phyloP scores from a whole-genome alignment of 2,888 invertebrate genomes.

The Campoplex nolae region DNA sequence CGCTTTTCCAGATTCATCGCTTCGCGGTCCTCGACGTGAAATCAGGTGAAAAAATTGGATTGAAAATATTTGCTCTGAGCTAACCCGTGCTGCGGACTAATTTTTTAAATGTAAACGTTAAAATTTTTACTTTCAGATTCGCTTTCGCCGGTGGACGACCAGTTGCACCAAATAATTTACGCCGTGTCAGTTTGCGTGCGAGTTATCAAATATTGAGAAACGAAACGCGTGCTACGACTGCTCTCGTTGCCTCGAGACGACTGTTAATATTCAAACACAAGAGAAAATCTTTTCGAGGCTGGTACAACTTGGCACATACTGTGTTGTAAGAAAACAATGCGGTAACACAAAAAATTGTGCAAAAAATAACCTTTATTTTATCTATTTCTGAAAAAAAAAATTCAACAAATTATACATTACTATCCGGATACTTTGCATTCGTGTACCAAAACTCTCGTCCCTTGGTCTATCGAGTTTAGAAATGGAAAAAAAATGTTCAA shows the following conservation, averaged over 20 bases:
- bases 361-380: constrained; percentile 46
- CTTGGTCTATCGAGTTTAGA: not conserved
- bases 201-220: constrained; percentile 82
- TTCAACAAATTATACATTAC: constrained; percentile 65
- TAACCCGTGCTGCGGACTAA: too few species aligned
- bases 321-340: constrained; percentile 17
- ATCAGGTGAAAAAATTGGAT: constrained; percentile 76
- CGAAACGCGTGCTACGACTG: constrained; percentile 81
- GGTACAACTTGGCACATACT: constrained; percentile 69
- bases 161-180: constrained; percentile 81
- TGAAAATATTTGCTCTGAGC: not conserved
- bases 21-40: constrained; percentile 80
- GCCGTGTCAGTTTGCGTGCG: constrained; percentile 81
- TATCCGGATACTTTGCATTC: constrained; percentile 65
- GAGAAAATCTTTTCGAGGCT: constrained; percentile 74
- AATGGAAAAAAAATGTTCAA: not conserved
- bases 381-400: constrained; percentile 69
- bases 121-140: constrained; percentile 75
- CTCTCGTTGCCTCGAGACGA: constrained; percentile 81
- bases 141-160: constrained; percentile 83
- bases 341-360: constrained; percentile 58
- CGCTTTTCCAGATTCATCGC: constrained; percentile 81
- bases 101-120: not conserved
- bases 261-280: constrained; percentile 81
- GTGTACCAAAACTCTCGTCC: not conserved